A percentile compares a stretch with the other conserved stretches of the same genome.
Evolutionary conservation across 1,140 invertebrate genomes (phyloP).

Genomic region (Rhagoletis zephyria): DNA sequence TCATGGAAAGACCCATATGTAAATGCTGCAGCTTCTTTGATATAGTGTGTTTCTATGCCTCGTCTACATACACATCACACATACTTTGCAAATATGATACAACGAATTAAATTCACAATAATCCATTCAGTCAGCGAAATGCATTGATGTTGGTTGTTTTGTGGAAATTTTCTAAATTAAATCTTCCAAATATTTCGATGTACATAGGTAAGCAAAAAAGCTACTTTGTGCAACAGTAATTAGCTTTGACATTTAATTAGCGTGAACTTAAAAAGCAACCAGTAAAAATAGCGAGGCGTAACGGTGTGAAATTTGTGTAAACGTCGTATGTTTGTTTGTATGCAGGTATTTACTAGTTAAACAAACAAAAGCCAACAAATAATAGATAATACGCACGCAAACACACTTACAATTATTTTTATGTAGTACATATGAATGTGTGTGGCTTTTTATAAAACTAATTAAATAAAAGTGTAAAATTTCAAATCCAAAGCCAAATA

Average conservation of each 20-base stretch:
- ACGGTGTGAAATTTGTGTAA: slow-evolving; percentile 37
- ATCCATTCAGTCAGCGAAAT: no score
- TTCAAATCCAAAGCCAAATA: neutral
- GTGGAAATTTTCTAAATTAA: no score
- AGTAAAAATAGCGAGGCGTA: slow-evolving; percentile 41
- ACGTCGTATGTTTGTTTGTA: neutral
- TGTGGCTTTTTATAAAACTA: neutral
- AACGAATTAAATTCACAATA: no score
- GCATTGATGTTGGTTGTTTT: no score
- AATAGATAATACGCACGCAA: no score
- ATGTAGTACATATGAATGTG: neutral
- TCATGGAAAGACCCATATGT: no score
- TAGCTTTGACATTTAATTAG: slow-evolving; percentile 51
- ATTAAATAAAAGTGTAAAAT: neutral
- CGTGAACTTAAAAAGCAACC: slow-evolving; percentile 26
- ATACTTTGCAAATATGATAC: no score
- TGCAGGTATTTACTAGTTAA: neutral
- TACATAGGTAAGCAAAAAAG: neutral
- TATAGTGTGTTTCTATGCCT: no score
- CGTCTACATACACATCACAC: no score
- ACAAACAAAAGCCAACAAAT: slow-evolving; percentile 15
- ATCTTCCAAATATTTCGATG: neutral
- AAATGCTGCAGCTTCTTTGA: no score
- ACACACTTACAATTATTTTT: no score
- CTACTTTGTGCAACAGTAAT: no score